Base-by-base conservation (phyloP, 2,888 invertebrate genomes). In the Podotricha telesiphe region DNA sequence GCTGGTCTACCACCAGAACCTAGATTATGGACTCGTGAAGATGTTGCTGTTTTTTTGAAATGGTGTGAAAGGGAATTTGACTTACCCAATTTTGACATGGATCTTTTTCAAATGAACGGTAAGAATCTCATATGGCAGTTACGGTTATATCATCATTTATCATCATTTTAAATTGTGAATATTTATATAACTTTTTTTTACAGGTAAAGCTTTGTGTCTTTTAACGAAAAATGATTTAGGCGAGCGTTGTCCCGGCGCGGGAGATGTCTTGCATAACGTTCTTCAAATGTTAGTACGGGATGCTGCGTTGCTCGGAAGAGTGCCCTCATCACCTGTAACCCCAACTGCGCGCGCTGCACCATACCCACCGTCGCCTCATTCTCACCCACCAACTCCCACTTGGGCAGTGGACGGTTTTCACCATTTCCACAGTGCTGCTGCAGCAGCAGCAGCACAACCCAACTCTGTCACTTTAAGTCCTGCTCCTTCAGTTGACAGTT, bases 71-170 rank as follows among this genome's bases (percentile, higher is more conserved):
- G 97, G 75, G 98, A 98, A 90, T 98, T 98, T 86, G 98, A 98
- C 87, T 93, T 98, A 76, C 98, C 98, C 65, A 96, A 96, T 78
- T 96, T 98, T 84, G 98, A 98, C 84, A 96, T 97, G 95, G 98
- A 98, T 83, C 95, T 97, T 90, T 98, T 98, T 87, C 97, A 97
- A 93, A 98, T 98, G 98, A 98, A 98, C 87, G 98, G 98, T 94
- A 91, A 94, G 87, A 20, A 37, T 48, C 15, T 13, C 1, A 19
- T 15, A 19, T 50, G 13, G 1, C 3, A 28, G 8, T 59, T 45
- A 45, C 4, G 1, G 22, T n/a, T 28, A 6, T 28, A 4, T 28
- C 6, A 6, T 2, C 6, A 28, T 2, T 2, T n/a, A 17, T 15
- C 11, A 6, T n/a, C 15, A n/a, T 45, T 5, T 17, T 17, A 45